A percentile compares a stretch with the other conserved stretches of the same genome.
Conservation (phyloP, 2,797 vertebrate genomes). For the Tenualosa thibaudeaui region DNA sequence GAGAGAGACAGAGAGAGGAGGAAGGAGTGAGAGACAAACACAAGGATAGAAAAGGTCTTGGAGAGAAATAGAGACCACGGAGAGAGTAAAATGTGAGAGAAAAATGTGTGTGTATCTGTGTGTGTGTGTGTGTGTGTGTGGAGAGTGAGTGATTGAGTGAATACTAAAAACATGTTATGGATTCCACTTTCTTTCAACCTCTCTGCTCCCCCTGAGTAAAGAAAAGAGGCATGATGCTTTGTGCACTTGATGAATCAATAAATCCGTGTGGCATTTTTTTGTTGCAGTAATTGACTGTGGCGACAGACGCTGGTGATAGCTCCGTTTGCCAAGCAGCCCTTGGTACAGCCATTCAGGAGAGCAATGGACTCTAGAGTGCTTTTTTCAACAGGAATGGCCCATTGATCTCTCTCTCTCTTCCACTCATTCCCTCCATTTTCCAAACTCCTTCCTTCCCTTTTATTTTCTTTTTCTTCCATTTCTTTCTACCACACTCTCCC, state of each 20-base stretch:
- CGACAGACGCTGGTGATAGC: constrained; percentile 31
- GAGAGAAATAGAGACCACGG: neutral
- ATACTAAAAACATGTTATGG: constrained; percentile 18
- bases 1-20: neutral
- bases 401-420: constrained; percentile 41
- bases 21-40: neutral
- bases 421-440: neutral
- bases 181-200: constrained; percentile 7
- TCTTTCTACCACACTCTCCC: neutral
- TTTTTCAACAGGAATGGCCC: constrained; percentile 33
- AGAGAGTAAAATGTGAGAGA: neutral
- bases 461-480: neutral
- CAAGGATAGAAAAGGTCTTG: neutral
- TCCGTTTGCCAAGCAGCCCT: constrained; percentile 34
- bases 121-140: neutral
- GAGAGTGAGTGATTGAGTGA: neutral
- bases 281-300: constrained; percentile 53
- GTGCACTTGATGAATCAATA: constrained; percentile 37
- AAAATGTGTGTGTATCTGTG: neutral
- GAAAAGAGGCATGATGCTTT: neutral
- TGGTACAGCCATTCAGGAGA: constrained; percentile 42
- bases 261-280: constrained; percentile 48
- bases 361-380: constrained; percentile 42
- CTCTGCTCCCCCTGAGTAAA: neutral
- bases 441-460: neutral